Evolutionary conservation across 30 jellyfish, hydroid and myxozoan genomes (phyloP).

Genomic region (Aurelia sp.): DNA sequence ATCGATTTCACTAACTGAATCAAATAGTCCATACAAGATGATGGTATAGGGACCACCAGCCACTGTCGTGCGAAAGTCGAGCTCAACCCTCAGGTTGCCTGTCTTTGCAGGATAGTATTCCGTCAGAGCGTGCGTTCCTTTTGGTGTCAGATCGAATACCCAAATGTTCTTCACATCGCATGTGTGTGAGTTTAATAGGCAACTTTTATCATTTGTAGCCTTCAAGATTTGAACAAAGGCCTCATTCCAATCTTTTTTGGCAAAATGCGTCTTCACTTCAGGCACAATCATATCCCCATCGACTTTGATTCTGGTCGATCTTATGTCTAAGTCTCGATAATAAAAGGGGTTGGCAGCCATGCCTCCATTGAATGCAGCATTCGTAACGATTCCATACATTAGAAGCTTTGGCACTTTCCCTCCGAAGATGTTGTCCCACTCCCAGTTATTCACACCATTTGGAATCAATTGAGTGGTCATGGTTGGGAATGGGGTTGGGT

Average conservation of each 20-base stretch:
- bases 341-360: background rate
- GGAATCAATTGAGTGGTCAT: background rate
- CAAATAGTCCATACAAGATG: background rate
- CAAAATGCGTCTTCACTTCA: too few relatives aligned
- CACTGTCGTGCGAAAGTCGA: background rate
- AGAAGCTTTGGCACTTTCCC: background rate
- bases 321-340: too few relatives aligned
- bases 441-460: background rate
- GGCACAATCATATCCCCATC: too few relatives aligned
- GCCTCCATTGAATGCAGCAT: slow-evolving; percentile 1
- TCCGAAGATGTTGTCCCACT: background rate
- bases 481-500: background rate
- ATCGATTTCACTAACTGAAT: background rate
- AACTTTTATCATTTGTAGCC: background rate
- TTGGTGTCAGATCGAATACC: slow-evolving; percentile 1
- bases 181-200: background rate
- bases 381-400: background rate
- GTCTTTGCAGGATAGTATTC: background rate
- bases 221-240: background rate
- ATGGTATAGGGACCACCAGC: background rate
- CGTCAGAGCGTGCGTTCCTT: background rate
- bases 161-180: background rate
- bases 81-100: slow-evolving; percentile 4
- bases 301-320: too few relatives aligned
- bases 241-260: background rate